Evolutionary conservation across 2,797 vertebrate genomes (phyloP).

Genomic region (Pseudotriccus pelzelni): DNA sequence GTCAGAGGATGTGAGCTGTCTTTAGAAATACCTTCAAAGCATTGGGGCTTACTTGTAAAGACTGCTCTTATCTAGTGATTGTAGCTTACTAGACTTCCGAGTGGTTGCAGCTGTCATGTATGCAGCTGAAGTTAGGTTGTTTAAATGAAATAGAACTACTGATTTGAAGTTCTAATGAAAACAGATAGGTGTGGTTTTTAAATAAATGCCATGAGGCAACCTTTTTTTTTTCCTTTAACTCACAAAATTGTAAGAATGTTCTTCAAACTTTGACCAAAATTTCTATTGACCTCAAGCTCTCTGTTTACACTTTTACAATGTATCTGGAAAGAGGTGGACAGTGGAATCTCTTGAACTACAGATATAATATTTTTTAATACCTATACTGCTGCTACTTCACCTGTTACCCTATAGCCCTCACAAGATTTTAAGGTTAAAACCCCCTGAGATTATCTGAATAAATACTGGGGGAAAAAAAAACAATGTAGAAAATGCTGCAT

Average conservation of each 20-base stretch:
- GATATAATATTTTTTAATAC: not conserved
- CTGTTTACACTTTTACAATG: not conserved
- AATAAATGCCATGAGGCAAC: not conserved
- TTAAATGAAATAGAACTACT: not conserved
- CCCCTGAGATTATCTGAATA: not conserved
- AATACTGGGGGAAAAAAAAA: too few species aligned
- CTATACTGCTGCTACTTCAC: not conserved
- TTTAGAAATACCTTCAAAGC: not conserved
- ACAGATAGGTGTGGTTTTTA: not conserved
- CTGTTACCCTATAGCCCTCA: not conserved
- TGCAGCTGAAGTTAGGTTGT: not conserved
- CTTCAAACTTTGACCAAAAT: not conserved
- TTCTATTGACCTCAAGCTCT: not conserved
- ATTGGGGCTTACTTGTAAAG: not conserved
- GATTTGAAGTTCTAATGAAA: not conserved
- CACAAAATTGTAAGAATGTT: rapidly evolving
- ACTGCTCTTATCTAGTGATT: not conserved
- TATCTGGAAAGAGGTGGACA: not conserved
- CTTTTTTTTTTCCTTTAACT: not conserved
- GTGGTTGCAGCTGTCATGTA: not conserved
- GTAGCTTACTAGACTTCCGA: not conserved
- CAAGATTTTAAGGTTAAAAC: not conserved
- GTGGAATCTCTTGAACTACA: not conserved
- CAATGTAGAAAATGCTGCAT: not conserved
- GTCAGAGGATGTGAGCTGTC: not conserved